phyloP scores from a whole-genome alignment of 1,140 invertebrate genomes.

The Ctenoplectra terminalis region DNA sequence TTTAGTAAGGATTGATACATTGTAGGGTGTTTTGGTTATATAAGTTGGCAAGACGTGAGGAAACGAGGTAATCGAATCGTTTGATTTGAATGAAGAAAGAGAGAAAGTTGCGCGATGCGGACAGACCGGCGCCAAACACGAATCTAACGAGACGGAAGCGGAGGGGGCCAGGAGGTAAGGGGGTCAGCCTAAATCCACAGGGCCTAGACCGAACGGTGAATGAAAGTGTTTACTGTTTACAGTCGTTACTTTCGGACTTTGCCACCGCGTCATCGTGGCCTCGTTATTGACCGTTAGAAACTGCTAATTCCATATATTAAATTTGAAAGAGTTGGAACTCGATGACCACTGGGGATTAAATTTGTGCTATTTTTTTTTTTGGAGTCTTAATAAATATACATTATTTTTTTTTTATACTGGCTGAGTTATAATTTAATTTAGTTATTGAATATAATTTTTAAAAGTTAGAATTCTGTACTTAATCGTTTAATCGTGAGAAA shows the following conservation, averaged over 20 bases:
- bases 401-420: too few species aligned
- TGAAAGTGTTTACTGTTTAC: constrained; percentile 78
- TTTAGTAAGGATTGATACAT: neutral
- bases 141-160: constrained; percentile 71
- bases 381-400: too few species aligned
- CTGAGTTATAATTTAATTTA: too few species aligned
- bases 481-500: too few species aligned
- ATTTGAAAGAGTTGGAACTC: too few species aligned
- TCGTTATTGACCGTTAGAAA: constrained; percentile 66
- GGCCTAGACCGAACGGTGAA: constrained; percentile 55
- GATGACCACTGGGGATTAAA: too few species aligned
- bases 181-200: constrained; percentile 47
- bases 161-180: constrained; percentile 12
- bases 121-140: constrained; percentile 65
- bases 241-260: constrained; percentile 61
- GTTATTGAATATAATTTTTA: too few species aligned
- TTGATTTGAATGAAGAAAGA: neutral
- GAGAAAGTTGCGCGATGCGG: constrained; percentile 32
- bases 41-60: neutral
- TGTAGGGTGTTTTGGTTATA: neutral
- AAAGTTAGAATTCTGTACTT: too few species aligned
- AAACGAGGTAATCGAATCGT: neutral
- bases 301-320: too few species aligned
- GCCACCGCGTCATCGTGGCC: constrained; percentile 58
- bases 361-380: too few species aligned